phyloP scores from a whole-genome alignment of 2,888 invertebrate genomes.

The Drosophila anomalata region DNA sequence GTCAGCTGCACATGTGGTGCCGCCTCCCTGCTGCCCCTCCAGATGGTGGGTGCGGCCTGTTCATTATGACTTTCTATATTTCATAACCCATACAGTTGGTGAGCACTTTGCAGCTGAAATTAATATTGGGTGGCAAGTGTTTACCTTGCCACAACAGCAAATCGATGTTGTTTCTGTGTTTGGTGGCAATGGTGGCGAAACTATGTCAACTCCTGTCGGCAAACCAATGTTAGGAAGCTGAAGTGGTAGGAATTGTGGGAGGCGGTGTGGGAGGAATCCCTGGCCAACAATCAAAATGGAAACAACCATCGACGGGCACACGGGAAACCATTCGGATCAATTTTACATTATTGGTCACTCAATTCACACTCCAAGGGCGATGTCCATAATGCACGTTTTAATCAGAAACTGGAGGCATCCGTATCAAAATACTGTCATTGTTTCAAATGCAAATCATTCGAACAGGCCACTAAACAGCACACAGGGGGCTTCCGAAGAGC shows the following conservation, averaged over 20 bases:
- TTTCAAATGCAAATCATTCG: constrained; percentile 70
- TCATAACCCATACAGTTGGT: constrained; percentile 4
- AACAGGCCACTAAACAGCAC: constrained; percentile 59
- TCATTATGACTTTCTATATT: constrained; percentile 36
- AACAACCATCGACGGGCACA: constrained; percentile 48
- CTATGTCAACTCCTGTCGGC: constrained; percentile 48
- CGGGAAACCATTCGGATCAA: constrained; percentile 62
- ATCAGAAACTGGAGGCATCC: constrained; percentile 31
- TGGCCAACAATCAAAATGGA: constrained; percentile 47
- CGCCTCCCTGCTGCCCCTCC: not conserved
- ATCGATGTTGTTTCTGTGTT: not conserved
- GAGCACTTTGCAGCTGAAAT: constrained; percentile 35
- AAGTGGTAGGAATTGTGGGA: not conserved
- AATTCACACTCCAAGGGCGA: constrained; percentile 39
- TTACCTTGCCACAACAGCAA: constrained; percentile 4
- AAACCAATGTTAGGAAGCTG: constrained; percentile 40
- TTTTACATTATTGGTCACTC: constrained; percentile 55
- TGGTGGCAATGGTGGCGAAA: not conserved
- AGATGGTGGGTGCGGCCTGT: constrained; percentile 18
- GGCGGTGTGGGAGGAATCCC: not conserved
- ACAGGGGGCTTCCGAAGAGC: constrained; percentile 21
- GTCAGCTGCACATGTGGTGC: constrained; percentile 73
- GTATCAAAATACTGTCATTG: constrained; percentile 64
- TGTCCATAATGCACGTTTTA: constrained; percentile 36
- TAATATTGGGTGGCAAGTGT: constrained; percentile 2